Conservation (phyloP, 2,113 vertebrate genomes). For the Marcusenius ussheri region DNA sequence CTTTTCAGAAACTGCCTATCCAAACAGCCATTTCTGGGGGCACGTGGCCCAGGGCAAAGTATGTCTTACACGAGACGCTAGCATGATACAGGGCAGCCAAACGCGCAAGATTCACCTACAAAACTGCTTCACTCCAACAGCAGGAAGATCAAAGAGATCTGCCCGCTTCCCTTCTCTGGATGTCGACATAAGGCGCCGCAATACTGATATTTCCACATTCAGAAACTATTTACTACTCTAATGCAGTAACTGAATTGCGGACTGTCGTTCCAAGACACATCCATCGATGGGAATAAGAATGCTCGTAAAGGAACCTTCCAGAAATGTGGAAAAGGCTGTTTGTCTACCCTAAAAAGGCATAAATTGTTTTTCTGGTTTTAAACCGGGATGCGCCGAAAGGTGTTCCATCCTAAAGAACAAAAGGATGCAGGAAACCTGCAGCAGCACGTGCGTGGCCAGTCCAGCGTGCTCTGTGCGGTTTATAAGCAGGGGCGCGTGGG, state of each 20-base stretch:
- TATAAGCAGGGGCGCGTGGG: neutral
- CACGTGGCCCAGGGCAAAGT: neutral
- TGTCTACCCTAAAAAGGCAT: neutral
- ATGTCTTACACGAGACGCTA: neutral
- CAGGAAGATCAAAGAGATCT: neutral
- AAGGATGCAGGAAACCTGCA: neutral
- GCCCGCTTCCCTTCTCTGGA: neutral
- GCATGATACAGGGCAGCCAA: neutral
- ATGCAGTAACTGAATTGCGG: neutral
- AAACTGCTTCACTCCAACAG: neutral
- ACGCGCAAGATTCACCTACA: neutral
- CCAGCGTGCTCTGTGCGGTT: neutral
- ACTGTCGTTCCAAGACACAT: neutral
- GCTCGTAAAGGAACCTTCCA: neutral
- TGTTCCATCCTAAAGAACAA: neutral
- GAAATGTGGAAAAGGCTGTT: neutral
- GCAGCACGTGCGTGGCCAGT: neutral
- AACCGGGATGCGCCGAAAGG: neutral
- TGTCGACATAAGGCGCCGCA: neutral
- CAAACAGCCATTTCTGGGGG: neutral
- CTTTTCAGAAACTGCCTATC: neutral
- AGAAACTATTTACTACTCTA: neutral
- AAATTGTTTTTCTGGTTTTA: neutral
- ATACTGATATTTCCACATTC: neutral
- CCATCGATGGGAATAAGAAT: neutral